Conservation (phyloP, 2,113 vertebrate species). For the Melanerpes aurifrons region DNA sequence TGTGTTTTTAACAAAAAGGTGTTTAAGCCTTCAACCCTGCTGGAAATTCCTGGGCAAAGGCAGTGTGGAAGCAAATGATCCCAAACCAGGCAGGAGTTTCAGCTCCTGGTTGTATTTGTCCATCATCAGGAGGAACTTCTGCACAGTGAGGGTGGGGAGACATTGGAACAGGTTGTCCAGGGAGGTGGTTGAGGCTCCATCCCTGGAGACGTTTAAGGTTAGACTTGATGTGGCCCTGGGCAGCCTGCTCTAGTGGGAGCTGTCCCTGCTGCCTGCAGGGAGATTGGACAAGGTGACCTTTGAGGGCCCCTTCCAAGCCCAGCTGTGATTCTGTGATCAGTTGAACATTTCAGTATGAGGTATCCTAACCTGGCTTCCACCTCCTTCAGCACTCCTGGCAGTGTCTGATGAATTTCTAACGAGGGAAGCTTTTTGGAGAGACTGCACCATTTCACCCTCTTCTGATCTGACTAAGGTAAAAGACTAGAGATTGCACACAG, state of each 20-base stretch:
- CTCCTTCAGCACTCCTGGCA: not conserved
- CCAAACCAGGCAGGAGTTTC: not conserved
- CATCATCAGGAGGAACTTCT: not conserved
- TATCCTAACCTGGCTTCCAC: not conserved
- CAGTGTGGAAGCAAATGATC: not conserved
- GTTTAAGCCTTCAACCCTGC: not conserved
- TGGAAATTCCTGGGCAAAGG: not conserved
- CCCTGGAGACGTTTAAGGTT: too few relatives aligned
- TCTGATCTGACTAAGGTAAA: not conserved
- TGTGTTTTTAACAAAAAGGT: not conserved
- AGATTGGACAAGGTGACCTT: too few relatives aligned
- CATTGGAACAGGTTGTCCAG: too few relatives aligned
- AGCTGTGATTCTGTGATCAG: not conserved
- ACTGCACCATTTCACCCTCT: not conserved
- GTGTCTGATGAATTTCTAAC: not conserved
- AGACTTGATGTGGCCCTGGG: too few relatives aligned
- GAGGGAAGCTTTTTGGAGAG: not conserved
- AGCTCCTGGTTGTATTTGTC: not conserved
- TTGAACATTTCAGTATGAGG: not conserved
- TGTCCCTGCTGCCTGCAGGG: too few relatives aligned
- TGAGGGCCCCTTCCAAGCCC: too few relatives aligned
- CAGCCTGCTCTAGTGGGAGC: too few relatives aligned
- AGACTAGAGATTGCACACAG: not conserved
- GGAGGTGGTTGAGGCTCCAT: too few relatives aligned
- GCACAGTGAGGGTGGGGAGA: too few relatives aligned